These are phyloP conservation scores for Cremastobaeus sp. DNA, from an alignment of 2,888 invertebrate genomes.

Conservation along the genomic window DNA sequence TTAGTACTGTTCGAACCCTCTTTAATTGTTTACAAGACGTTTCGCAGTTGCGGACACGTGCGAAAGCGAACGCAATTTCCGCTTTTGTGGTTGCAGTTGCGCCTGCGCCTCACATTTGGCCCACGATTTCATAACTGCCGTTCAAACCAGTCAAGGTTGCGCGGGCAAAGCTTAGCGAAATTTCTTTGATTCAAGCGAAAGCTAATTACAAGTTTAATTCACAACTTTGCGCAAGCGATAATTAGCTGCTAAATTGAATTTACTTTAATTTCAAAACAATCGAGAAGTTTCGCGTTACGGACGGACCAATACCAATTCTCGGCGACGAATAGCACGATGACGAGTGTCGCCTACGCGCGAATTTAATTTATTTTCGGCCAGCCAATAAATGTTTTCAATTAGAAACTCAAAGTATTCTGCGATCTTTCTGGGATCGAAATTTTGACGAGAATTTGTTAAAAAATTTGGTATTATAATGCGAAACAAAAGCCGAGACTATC, in stretches of 20 bases:
- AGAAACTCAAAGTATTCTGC: no score
- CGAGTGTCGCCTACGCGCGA: conserved; percentile 35
- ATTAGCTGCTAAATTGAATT: conserved; percentile 76
- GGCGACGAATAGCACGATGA: conserved; percentile 35
- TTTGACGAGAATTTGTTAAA: no score
- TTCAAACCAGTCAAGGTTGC: conserved; percentile 54
- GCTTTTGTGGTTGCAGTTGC: conserved; percentile 3
- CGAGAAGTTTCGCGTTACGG: conserved; percentile 67
- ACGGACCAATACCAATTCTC: conserved; percentile 27
- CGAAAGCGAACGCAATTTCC: conserved; percentile 57
- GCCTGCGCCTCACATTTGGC: conserved; percentile 21
- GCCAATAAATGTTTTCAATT: conserved; percentile 20
- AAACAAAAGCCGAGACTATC: no score
- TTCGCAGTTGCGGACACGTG: conserved; percentile 50
- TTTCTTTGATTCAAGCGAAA: conserved; percentile 73
- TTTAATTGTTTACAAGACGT: conserved; percentile 57
- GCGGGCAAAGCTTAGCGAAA: conserved; percentile 51
- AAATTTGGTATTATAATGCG: no score
- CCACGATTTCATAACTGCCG: conserved; percentile 45
- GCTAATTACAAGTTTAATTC: conserved; percentile 77
- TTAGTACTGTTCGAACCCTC: conserved; percentile 11
- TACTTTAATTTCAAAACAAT: conserved; percentile 75
- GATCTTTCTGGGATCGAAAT: no score
- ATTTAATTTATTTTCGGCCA: conserved; percentile 34
- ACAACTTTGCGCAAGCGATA: conserved; percentile 75